phyloP scores from a whole-genome alignment of 2,888 invertebrate genomes.

The Polydrusus tereticollis region DNA sequence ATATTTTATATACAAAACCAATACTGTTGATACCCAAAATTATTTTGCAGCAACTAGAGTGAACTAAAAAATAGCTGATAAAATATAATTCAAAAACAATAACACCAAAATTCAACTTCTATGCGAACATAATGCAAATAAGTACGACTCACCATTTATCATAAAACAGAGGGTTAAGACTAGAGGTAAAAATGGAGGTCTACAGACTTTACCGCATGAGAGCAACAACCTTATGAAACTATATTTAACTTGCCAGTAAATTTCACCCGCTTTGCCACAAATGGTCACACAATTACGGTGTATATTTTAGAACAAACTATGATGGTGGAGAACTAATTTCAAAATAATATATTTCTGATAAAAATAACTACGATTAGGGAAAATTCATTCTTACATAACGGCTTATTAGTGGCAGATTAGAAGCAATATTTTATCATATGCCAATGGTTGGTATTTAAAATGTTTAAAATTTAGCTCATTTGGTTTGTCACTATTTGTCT shows the following conservation, averaged over 20 bases:
- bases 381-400: neutral
- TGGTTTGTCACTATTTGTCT: too few relatives aligned
- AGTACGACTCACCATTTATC: slow-evolving; percentile 5
- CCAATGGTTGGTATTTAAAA: too few relatives aligned
- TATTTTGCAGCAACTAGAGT: too few relatives aligned
- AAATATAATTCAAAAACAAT: neutral
- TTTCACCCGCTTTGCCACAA: slow-evolving; percentile 10
- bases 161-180: slow-evolving; percentile 2
- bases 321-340: slow-evolving; percentile 11
- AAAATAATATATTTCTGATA: neutral
- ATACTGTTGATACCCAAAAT: too few relatives aligned
- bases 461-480: too few relatives aligned
- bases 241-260: slow-evolving; percentile 23
- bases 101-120: neutral
- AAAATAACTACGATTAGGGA: neutral
- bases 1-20: too few relatives aligned
- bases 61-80: too few relatives aligned
- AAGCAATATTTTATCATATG: too few relatives aligned
- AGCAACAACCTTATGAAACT: slow-evolving; percentile 62
- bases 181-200: slow-evolving; percentile 21
- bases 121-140: neutral
- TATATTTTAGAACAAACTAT: slow-evolving; percentile 15
- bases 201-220: slow-evolving; percentile 58
- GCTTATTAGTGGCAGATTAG: neutral
- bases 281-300: neutral